Evolutionary conservation across 92 coral and sea anemone species (phyloP).

Genomic region (Parazoanthus darwini): DNA sequence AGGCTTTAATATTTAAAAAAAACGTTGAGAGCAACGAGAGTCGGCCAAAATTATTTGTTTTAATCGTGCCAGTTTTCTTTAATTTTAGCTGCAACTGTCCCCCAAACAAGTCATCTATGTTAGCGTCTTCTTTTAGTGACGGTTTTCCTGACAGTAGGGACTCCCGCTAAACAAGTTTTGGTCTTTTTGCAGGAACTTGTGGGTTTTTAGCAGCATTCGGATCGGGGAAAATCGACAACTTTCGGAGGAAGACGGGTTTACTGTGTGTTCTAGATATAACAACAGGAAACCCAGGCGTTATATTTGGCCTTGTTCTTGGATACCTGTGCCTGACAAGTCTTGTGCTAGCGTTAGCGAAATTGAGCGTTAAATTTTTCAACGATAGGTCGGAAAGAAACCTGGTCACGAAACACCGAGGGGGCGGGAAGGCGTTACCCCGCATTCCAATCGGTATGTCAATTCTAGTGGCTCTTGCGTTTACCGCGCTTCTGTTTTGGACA

Average conservation of each 20-base stretch:
- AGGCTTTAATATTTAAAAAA: too few relatives aligned
- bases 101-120: neutral
- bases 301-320: slow-evolving; percentile 17
- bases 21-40: too few relatives aligned
- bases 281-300: neutral
- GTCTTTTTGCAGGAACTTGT: slow-evolving; percentile 11
- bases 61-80: too few relatives aligned
- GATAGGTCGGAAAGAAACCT: slow-evolving; percentile 25
- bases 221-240: neutral
- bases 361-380: neutral
- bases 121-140: too few relatives aligned
- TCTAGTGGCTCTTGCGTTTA: neutral
- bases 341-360: neutral
- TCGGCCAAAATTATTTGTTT: too few relatives aligned
- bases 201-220: slow-evolving; percentile 4
- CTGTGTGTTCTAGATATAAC: slow-evolving; percentile 4
- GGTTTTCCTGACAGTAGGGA: too few relatives aligned
- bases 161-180: too few relatives aligned
- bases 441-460: slow-evolving; percentile 12
- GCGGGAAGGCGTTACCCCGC: slow-evolving; percentile 27
- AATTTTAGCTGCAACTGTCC: too few relatives aligned
- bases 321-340: slow-evolving; percentile 10
- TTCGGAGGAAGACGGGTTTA: neutral
- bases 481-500: slow-evolving; percentile 17
- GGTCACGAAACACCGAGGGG: slow-evolving; percentile 31